phyloP scores from a whole-genome alignment of 2,113 vertebrate genomes.

The Turnix velox region DNA sequence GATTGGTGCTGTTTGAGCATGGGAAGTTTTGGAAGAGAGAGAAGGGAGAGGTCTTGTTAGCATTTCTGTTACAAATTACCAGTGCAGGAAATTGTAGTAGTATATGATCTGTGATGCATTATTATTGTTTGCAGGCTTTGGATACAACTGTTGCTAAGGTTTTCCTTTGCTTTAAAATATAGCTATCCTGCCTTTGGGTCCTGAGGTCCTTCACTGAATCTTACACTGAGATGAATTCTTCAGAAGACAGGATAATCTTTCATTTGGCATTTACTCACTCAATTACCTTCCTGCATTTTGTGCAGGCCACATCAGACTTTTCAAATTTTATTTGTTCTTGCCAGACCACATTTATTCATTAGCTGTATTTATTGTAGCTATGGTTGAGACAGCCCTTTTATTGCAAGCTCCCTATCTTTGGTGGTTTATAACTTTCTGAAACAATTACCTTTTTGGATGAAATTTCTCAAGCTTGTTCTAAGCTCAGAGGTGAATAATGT shows the following conservation, averaged over 20 bases:
- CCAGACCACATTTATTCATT: conserved; percentile 66
- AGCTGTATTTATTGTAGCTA: conserved; percentile 68
- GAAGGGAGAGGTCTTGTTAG: not conserved
- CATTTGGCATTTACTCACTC: conserved; percentile 66
- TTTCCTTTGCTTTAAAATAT: conserved; percentile 24
- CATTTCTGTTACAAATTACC: not conserved
- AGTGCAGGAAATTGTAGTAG: not conserved
- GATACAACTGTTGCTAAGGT: not conserved
- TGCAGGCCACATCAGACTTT: conserved; percentile 50
- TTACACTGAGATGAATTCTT: conserved; percentile 47
- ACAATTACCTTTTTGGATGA: conserved; percentile 69
- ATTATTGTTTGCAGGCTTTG: not conserved
- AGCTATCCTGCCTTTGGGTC: conserved; percentile 20
- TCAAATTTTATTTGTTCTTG: conserved; percentile 66
- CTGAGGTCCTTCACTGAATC: conserved; percentile 4
- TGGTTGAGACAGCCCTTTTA: conserved; percentile 66
- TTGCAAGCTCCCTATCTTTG: conserved; percentile 61
- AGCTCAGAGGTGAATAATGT: conserved; percentile 67
- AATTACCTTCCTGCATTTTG: conserved; percentile 58
- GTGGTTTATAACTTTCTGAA: conserved; percentile 71
- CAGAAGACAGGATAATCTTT: conserved; percentile 49
- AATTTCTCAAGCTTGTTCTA: conserved; percentile 67
- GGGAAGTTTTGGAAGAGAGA: not conserved
- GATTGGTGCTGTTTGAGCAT: not conserved
- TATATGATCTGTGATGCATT: not conserved